Percentiles rank a stretch among this genome's conserved stretches.
Evolutionary conservation across 2,888 invertebrate species (phyloP).

Genomic region (Idaea aversata): DNA sequence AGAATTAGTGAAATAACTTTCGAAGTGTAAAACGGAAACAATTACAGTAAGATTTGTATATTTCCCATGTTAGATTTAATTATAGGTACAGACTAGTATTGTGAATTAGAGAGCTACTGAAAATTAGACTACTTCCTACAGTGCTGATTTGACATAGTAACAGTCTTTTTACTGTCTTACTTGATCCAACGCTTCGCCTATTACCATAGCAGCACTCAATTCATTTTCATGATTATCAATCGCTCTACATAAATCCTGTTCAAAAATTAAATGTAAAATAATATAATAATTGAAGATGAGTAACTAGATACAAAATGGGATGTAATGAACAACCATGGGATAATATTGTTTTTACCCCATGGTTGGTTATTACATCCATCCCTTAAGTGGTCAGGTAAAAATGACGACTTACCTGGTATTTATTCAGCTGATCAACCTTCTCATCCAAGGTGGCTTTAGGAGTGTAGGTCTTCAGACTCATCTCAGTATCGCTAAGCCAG

Average conservation of each 20-base stretch:
- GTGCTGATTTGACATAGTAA: conserved; percentile 49
- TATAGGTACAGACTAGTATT: conserved; percentile 30
- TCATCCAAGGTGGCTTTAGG: conserved; percentile 92
- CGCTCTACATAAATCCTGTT: conserved; percentile 88
- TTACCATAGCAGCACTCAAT: conserved; percentile 85
- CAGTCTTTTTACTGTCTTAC: conserved; percentile 80
- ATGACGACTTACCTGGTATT: conserved; percentile 87
- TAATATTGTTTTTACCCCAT: no score
- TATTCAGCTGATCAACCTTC: conserved; percentile 93
- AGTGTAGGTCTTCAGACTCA: conserved; percentile 90
- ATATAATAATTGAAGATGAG: conserved; percentile 15
- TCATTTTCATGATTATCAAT: conserved; percentile 86
- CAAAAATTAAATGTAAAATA: conserved; percentile 55
- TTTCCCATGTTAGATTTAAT: conserved; percentile 46
- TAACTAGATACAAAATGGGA: conserved; percentile 7
- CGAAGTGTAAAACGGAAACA: conserved; percentile 25
- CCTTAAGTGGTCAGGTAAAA: not conserved
- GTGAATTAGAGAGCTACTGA: conserved; percentile 73
- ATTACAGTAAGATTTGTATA: conserved; percentile 24
- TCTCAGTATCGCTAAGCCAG: conserved; percentile 93
- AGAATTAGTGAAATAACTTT: conserved; percentile 43
- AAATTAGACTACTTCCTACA: conserved; percentile 69
- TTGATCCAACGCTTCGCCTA: conserved; percentile 91
- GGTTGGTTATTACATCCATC: no score
- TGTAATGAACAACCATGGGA: not conserved